Base-by-base conservation (phyloP, 2,797 vertebrate species). In the Gymnocypris eckloni region DNA sequence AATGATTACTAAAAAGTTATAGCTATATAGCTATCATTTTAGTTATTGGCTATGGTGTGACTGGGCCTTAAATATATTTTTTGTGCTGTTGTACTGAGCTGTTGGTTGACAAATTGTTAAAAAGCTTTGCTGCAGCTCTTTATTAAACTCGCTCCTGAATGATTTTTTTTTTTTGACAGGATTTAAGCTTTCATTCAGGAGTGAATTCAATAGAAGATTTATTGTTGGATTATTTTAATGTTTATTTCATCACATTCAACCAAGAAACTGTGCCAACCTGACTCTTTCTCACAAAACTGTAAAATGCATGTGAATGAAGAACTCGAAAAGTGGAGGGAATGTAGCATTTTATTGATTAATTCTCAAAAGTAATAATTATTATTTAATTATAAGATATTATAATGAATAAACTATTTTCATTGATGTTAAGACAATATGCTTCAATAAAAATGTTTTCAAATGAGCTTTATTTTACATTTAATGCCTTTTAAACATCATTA, bases 91-190 rank as follows among this genome's bases (percentile, higher is more conserved):
- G 20, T 22, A 56, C 54, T 56, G 8, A 22, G 54, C 54, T 56
- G 20, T 22, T 56, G 7, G 3, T 56, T 56, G 54, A 8, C 7
- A 56, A 18, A 22, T 22, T 56, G 54, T 56, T 56, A 8, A 56
- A 56, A 56, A 56, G 20, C 52, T 54, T 54, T 54, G 6, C 2
- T 15, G 64, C 13, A 66, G 6, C 50, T 6, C 8, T 22, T 54
- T 54, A 54, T 76, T 76, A 39, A 77, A 56, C 28, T 20, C 25
- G 2, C 50, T 77, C 28, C 18, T 39, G 18, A 56, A 56, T 77
- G 5, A 77, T 39, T 72, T 12, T 72, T 72, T 72, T 72, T 20
- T 43, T 72, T 56, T 39, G 33, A 77, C 20, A 39, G 50, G 73
- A 54, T 77, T 77, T 15, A 4, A 37, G 33, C 18, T 77, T 77